Percentiles rank a stretch among this genome's conserved stretches.
These are phyloP conservation scores for Dynastes tityus DNA, from an alignment of 2,888 invertebrate species.

Conservation along the genomic window DNA sequence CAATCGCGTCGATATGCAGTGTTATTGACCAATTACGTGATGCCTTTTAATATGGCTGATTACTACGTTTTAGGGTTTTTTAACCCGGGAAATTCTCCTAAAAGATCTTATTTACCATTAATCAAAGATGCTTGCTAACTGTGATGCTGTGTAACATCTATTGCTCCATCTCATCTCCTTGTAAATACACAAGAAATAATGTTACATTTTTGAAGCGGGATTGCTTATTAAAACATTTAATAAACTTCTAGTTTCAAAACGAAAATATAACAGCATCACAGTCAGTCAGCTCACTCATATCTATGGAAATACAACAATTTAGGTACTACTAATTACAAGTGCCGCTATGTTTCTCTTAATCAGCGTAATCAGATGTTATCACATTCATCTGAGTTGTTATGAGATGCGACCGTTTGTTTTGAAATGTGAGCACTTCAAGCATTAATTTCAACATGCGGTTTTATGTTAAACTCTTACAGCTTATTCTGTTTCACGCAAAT, in stretches of 20 bases:
- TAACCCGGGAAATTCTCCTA: conserved; percentile 33
- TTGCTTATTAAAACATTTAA: conserved; percentile 39
- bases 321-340: conserved; percentile 21
- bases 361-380: conserved; percentile 51
- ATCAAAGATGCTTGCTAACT: conserved; percentile 10
- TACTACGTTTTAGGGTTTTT: conserved; percentile 20
- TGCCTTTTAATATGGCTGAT: conserved; percentile 8
- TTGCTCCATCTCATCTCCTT: conserved; percentile 31
- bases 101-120: conserved; percentile 38
- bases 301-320: not conserved
- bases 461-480: conserved; percentile 25
- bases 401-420: conserved; percentile 52
- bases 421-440: conserved; percentile 52
- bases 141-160: conserved; percentile 44
- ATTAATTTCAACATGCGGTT: conserved; percentile 49
- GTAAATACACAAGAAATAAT: conserved; percentile 27
- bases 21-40: not conserved
- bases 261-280: conserved; percentile 47
- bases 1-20: too few relatives aligned
- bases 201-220: conserved; percentile 39
- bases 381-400: conserved; percentile 43
- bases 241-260: conserved; percentile 40
- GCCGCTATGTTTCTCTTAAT: conserved; percentile 46
- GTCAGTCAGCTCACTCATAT: conserved; percentile 20
- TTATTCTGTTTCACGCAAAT: conserved; percentile 30